Percentiles rank a stretch among this genome's conserved stretches.
These are phyloP conservation scores for Huso huso DNA, from an alignment of 2,797 vertebrate species.

Conservation along the genomic window DNA sequence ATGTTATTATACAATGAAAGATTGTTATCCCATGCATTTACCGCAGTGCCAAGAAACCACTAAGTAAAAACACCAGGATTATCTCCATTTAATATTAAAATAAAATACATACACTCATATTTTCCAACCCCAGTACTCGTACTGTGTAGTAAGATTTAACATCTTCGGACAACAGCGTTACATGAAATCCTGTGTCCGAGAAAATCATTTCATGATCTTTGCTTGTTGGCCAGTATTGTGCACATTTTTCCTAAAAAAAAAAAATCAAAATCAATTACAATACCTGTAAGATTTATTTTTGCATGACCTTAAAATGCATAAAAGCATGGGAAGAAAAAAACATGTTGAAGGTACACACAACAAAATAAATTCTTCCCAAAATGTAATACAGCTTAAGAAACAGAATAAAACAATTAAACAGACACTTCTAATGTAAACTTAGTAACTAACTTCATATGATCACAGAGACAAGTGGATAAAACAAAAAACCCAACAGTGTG, in stretches of 20 bases:
- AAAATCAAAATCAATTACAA: background rate
- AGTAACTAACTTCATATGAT: no score
- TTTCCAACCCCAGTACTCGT: slow-evolving; percentile 77
- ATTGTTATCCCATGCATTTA: no score
- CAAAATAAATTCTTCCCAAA: no score
- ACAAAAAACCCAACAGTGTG: no score
- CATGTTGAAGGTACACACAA: no score
- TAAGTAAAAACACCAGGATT: background rate
- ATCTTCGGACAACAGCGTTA: slow-evolving; percentile 83
- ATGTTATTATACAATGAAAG: no score
- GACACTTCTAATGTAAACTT: no score
- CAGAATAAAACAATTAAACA: no score
- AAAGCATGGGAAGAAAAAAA: no score
- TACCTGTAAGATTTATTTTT: background rate
- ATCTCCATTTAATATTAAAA: background rate
- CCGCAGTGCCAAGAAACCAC: background rate
- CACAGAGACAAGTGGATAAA: no score
- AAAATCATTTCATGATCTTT: slow-evolving; percentile 78
- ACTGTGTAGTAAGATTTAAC: slow-evolving; percentile 84
- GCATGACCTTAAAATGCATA: no score
- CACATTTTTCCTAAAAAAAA: slow-evolving; percentile 82
- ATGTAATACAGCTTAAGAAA: no score
- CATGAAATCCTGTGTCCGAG: slow-evolving; percentile 82
- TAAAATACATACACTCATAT: slow-evolving; percentile 56
- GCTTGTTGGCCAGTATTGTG: slow-evolving; percentile 88